phyloP scores from a whole-genome alignment of 2,888 invertebrate species.

The Auanema freiburgensis region DNA sequence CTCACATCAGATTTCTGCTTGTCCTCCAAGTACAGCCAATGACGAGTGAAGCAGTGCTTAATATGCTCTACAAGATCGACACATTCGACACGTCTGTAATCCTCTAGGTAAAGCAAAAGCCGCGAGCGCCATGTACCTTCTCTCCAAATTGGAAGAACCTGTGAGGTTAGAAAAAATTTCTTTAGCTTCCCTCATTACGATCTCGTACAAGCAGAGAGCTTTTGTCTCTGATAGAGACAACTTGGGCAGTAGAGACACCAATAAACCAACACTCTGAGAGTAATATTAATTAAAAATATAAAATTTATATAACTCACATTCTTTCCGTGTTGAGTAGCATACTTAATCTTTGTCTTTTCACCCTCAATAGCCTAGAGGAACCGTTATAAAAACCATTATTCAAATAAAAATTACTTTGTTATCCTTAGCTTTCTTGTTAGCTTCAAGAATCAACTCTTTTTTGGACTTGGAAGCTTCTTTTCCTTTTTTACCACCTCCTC shows the following conservation, averaged over 20 bases:
- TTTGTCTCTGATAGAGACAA: constrained; percentile 59
- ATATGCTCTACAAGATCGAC: constrained; percentile 54
- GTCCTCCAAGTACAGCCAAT: constrained; percentile 53
- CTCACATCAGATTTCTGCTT: constrained; percentile 36
- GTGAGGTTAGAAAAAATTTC: constrained; percentile 28
- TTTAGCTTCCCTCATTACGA: constrained; percentile 42
- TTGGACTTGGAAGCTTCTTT: constrained; percentile 48
- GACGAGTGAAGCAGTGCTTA: constrained; percentile 53
- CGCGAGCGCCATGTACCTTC: background rate
- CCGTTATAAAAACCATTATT: background rate
- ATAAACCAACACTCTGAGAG: constrained; percentile 42
- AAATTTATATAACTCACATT: constrained; percentile 40
- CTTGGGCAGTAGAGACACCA: constrained; percentile 49
- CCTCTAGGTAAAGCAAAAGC: background rate
- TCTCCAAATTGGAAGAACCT: constrained; percentile 28
- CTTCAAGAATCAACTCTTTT: constrained; percentile 58
- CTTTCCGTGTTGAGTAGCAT: constrained; percentile 51
- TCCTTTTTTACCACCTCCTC: constrained; percentile 38
- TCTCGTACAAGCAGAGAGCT: constrained; percentile 55
- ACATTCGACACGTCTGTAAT: constrained; percentile 40
- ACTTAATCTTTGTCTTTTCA: constrained; percentile 56
- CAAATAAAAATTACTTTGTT: constrained; percentile 24
- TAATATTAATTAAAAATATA: background rate
- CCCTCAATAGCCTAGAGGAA: constrained; percentile 44
- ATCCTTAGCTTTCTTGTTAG: constrained; percentile 48